Percentiles rank a stretch among this genome's conserved stretches.
Evolutionary conservation across 2,888 invertebrate genomes (phyloP).

Genomic region (Cryptus armator): DNA sequence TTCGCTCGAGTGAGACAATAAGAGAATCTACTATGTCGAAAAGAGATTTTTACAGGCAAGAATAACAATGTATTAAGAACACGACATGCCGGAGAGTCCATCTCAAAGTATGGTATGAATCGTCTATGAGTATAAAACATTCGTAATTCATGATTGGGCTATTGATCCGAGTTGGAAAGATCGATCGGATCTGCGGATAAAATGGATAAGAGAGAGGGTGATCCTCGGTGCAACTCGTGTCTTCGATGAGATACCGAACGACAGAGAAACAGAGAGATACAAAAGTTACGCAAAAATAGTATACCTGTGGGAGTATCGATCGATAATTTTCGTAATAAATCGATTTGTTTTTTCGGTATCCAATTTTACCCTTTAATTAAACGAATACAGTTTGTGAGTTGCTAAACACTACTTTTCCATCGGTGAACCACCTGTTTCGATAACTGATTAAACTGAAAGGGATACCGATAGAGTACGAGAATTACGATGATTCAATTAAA

Average conservation of each 20-base stretch:
- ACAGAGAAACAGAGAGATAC: conserved; percentile 2
- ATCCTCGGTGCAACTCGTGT: conserved; percentile 42
- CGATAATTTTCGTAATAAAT: conserved; percentile 27
- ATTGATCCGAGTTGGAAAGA: conserved; percentile 57
- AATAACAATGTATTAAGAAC: conserved; percentile 12
- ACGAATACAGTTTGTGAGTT: background rate
- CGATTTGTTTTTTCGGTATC: conserved; percentile 13
- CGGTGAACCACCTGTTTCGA: conserved; percentile 7
- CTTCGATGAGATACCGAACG: conserved; percentile 12
- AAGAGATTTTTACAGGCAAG: background rate
- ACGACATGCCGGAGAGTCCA: conserved; percentile 28
- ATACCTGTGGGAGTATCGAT: conserved; percentile 34
- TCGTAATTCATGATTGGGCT: conserved; percentile 65
- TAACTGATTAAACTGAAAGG: conserved; percentile 15
- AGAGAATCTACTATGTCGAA: conserved; percentile 19
- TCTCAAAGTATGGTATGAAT: conserved; percentile 48
- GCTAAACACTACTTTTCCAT: background rate
- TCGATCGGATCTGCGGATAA: conserved; percentile 58
- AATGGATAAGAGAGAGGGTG: conserved; percentile 48
- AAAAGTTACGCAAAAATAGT: conserved; percentile 55
- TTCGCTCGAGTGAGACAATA: conserved; percentile 37
- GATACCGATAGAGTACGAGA: conserved; percentile 10
- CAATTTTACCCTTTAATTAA: conserved; percentile 37
- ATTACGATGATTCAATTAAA: conserved; percentile 60
- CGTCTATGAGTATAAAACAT: conserved; percentile 47